Percentiles rank a stretch among this genome's conserved stretches.
Conservation (phyloP, 2,113 vertebrate species). For the Falco punctatus region DNA sequence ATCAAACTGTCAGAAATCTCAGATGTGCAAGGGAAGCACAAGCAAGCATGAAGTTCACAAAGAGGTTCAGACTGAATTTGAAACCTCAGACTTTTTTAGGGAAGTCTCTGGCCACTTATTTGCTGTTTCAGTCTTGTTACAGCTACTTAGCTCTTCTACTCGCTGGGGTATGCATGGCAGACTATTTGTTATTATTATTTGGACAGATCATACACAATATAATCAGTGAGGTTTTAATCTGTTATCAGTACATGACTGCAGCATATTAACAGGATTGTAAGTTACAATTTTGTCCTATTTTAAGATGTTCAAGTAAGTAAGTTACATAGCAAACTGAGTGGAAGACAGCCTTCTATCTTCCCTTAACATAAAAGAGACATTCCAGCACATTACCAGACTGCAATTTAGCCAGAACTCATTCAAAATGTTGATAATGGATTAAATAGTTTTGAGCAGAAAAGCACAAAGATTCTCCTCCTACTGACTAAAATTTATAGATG, state of each 20-base stretch:
- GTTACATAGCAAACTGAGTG: conserved; percentile 17
- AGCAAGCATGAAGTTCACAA: not conserved
- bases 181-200: not conserved
- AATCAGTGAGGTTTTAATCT: conserved; percentile 1
- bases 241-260: not conserved
- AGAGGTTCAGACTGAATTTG: not conserved
- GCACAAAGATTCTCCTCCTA: conserved; percentile 66
- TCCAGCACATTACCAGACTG: conserved; percentile 55
- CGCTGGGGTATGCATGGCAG: not conserved
- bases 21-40: not conserved
- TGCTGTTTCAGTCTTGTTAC: not conserved
- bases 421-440: conserved; percentile 71
- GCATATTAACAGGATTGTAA: not conserved
- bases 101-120: not conserved
- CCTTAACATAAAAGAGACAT: conserved; percentile 36
- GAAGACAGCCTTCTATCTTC: conserved; percentile 51
- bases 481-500: conserved; percentile 77
- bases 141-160: not conserved
- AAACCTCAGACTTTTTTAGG: not conserved
- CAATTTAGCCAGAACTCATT: conserved; percentile 64
- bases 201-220: not conserved
- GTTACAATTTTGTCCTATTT: not conserved
- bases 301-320: not conserved
- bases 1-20: not conserved
- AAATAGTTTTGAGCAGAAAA: conserved; percentile 60